Evolutionary conservation across 2,113 vertebrate genomes (phyloP), one percentile per base, ranked within the genome.

Genomic region (Actinemys pallida): DNA sequence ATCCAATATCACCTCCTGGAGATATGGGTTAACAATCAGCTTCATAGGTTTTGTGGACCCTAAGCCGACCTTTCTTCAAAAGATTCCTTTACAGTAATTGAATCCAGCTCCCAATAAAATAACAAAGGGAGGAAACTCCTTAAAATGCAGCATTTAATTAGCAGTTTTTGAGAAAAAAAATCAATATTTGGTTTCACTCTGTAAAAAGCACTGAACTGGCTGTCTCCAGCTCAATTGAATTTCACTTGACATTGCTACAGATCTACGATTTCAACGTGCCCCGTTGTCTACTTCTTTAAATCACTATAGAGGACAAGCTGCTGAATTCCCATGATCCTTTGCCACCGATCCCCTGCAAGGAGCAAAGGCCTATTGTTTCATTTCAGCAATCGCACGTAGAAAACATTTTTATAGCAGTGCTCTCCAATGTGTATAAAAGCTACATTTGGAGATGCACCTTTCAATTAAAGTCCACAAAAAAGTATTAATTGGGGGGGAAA

Each of bases 381-480:
- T 86, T 53, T 4, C 22, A 84, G 1, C 4, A 35, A 45, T 31
- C 39, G 50, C 39, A 92, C 81, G 47, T 62, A 27, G 47, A 3
- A 25, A 91, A 91, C 54, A 92, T 80, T 94, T 88, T 98, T 98
- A 97, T 97, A 96, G 96, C 95, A 94, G 50, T 82, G 91, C 93
- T 98, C 54, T 95, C 97, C 98, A 98, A 88, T 96, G 95, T 89
- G 31, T 97, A 97, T 96, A 98, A 98, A 98, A 98, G 82, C 93
- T 65, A 79, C 4, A 17, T 22, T 47, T 16, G 76, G 10, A 87
- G 88, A 62, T 3, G 84, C 1, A 24, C 42, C 50, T 79, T 57
- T 52, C 49, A 91, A 94, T 50, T 81, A 75, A 88, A 93, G 76
- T 27, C n/a, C 39, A 84, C 6, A 95, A 29, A 94, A 83, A 88